Evolutionary conservation across 2,888 invertebrate species (phyloP), one percentile per base, ranked within the genome.

Genomic region (Leptopilina drosophilae): DNA sequence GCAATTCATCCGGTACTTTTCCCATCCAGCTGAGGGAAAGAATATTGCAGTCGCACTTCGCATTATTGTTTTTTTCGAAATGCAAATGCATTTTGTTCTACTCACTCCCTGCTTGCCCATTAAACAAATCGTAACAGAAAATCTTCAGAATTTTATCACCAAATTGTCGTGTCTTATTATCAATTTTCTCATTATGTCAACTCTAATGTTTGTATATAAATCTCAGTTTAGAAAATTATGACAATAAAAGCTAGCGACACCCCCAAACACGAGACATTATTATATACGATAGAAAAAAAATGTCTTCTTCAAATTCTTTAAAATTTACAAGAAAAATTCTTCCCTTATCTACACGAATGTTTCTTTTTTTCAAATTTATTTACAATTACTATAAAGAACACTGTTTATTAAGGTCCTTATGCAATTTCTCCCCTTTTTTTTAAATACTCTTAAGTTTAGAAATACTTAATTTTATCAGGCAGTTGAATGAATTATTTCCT

Each of bases 1-100:
- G 98, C 88, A 98, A 94, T 91, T 98, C 97, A 92, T 98, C 98
- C 85, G 98, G 98, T 88, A 98, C 98, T 93, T 98, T 98, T 85
- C 98, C 98, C 98, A 98, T 99, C 98, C 98, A 99, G 89, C 98
- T 98, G 91, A 98, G 94, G 87, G 98, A 97, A 89, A 98, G 93
- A 91, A 99, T 97, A 88, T 97, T 96, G 93, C 98, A 98, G 93
- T 98, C 98, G 93, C 98, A 98, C 93, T 97, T 97, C 87, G 98
- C 97, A 92, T 97, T 98, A 87, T 96, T 95, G 92, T 97, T 97
- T 90, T 97, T 96, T 92, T 98, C 98, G 92, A 98, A 98, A 94
- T 98, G 97, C 90, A 98, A 95, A 95, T 98, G 98, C 98, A 98
- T 98, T 85, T 84, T 88, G 82, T 84, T 82, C 81, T 83, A 78